Percentiles rank a stretch among this genome's conserved stretches.
Conservation (phyloP, 2,888 invertebrate species). For the Aspidapion aeneum region DNA sequence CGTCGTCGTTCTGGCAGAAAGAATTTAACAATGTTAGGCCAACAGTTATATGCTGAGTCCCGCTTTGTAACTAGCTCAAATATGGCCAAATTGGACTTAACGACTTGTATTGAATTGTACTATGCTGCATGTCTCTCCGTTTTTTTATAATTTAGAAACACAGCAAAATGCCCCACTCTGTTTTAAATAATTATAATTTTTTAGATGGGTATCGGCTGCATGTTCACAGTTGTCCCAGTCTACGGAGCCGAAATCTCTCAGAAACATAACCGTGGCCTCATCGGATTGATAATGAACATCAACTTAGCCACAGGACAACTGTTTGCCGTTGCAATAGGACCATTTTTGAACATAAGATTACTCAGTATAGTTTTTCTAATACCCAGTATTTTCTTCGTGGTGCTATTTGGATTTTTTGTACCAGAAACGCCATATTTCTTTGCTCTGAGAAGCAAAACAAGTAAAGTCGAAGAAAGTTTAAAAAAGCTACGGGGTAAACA, state of each 20-base stretch:
- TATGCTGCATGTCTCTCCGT: too few species aligned
- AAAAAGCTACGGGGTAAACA: conserved; percentile 49
- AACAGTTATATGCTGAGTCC: too few species aligned
- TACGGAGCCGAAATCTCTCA: conserved; percentile 84
- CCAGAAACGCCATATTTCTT: conserved; percentile 31
- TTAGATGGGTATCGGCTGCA: conserved; percentile 58
- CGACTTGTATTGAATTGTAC: too few species aligned
- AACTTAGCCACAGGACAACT: conserved; percentile 21
- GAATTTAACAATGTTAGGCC: too few species aligned
- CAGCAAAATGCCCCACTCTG: too few species aligned
- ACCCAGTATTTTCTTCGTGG: conserved; percentile 25
- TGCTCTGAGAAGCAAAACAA: conserved; percentile 36
- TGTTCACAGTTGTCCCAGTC: conserved; percentile 73
- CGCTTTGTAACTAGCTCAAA: too few species aligned
- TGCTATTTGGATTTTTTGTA: conserved; percentile 22
- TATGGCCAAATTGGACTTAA: too few species aligned
- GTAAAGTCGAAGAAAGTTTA: conserved; percentile 63
- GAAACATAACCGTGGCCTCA: conserved; percentile 65
- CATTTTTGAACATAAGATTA: conserved; percentile 25
- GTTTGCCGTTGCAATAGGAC: conserved; percentile 25
- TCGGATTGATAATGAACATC: conserved; percentile 22
- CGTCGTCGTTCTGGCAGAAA: too few species aligned
- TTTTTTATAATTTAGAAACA: too few species aligned
- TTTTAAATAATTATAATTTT: too few species aligned
- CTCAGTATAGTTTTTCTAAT: conserved; percentile 22